These are phyloP conservation scores for Sakesphorus luctuosus DNA, from an alignment of 2,113 vertebrate genomes.

Conservation along the genomic window DNA sequence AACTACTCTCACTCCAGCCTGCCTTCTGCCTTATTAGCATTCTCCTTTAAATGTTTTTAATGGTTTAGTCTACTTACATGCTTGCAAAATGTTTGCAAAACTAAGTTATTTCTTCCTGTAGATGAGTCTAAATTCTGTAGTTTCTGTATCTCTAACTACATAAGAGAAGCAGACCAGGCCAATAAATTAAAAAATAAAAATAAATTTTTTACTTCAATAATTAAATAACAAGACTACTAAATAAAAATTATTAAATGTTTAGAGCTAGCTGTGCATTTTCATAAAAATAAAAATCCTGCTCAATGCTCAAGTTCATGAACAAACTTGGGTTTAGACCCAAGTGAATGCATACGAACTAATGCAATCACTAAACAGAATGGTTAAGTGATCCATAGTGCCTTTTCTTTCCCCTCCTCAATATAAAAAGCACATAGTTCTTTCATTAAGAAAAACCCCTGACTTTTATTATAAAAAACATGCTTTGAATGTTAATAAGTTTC, in stretches of 20 bases:
- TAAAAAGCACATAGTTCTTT: slow-evolving; percentile 13
- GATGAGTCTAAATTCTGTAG: background rate
- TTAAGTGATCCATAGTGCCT: background rate
- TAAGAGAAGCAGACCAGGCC: background rate
- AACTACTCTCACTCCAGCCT: background rate
- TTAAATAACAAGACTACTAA: background rate
- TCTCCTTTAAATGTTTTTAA: background rate
- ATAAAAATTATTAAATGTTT: background rate
- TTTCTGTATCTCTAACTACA: background rate
- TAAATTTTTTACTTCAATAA: background rate
- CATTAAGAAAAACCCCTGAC: background rate
- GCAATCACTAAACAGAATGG: background rate
- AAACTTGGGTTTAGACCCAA: background rate
- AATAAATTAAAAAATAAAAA: too few species aligned
- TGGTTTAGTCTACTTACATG: background rate
- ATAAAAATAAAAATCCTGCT: background rate
- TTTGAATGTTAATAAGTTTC: slow-evolving; percentile 53
- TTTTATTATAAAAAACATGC: slow-evolving; percentile 16
- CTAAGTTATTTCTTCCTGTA: background rate
- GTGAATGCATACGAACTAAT: background rate
- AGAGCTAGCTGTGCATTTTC: background rate
- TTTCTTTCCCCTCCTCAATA: background rate
- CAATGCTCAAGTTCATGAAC: background rate
- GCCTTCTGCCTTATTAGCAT: background rate
- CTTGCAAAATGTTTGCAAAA: background rate